Evolutionary conservation across 30 jellyfish, hydroid and myxozoan species (phyloP), one percentile per base, ranked within the genome.

Genomic region (Sanderia malayensis): DNA sequence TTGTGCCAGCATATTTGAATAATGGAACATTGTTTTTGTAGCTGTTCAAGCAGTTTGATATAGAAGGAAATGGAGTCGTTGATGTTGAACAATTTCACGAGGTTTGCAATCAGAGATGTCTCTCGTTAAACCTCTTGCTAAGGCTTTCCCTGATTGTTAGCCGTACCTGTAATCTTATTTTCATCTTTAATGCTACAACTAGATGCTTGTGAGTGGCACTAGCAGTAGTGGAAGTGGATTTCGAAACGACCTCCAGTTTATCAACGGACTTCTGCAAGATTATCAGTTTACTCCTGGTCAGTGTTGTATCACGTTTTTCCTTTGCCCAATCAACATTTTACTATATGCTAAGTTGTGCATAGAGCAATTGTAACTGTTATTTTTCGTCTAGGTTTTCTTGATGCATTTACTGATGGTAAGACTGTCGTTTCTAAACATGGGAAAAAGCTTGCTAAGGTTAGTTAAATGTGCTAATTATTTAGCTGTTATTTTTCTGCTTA

Each of bases 81-180:
- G 97, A 88, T 67, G 77, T 80, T 30, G 97, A 88, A 3, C 86
- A 80, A 67, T 76, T 88, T 46, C 95, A 88, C 29, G 97, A 88
- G 95, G 97, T 79, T 9, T 4, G 52, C 52, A 13, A 37, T 4
- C 13, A 37, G 52, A 37, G 13, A n/a, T n/a, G n/a, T n/a, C n/a
- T n/a, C n/a, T n/a, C n/a, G n/a, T n/a, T n/a, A n/a, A n/a, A n/a
- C n/a, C n/a, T n/a, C n/a, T n/a, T n/a, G n/a, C n/a, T n/a, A n/a
- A n/a, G n/a, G n/a, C n/a, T n/a, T n/a, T n/a, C n/a, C n/a, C n/a
- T n/a, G n/a, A n/a, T n/a, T n/a, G n/a, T n/a, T n/a, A n/a, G n/a
- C n/a, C n/a, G n/a, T n/a, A n/a, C n/a, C n/a, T n/a, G n/a, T n/a
- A n/a, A n/a, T n/a, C n/a, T n/a, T 41, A 41, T 41, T 46, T 28